Conservation (phyloP, 2,888 invertebrate species). For the Hydriomena furcata region DNA sequence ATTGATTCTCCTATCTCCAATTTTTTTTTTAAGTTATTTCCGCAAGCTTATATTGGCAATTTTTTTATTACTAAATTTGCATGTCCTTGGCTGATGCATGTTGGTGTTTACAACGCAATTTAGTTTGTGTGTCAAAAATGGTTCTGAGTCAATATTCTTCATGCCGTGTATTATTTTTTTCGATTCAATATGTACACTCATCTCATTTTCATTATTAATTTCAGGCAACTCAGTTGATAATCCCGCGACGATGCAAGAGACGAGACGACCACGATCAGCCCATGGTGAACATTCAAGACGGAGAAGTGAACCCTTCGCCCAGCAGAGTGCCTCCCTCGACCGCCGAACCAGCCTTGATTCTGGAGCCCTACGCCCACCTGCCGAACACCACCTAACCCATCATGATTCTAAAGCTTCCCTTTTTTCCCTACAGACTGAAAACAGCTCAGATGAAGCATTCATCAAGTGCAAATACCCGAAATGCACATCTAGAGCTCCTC, state of each 20-base stretch:
- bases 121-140: constrained; percentile 22
- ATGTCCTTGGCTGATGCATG: constrained; percentile 33
- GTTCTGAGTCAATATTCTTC: constrained; percentile 33
- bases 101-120: constrained; percentile 31
- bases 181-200: neutral
- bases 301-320: constrained; percentile 70
- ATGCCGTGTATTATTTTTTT: neutral
- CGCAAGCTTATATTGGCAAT: constrained; percentile 8
- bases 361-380: constrained; percentile 59
- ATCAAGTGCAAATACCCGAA: constrained; percentile 92
- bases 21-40: neutral
- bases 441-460: constrained; percentile 78
- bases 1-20: too few relatives aligned
- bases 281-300: constrained; percentile 76
- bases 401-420: constrained; percentile 75
- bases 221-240: constrained; percentile 84
- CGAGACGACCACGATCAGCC: constrained; percentile 67
- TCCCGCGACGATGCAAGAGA: constrained; percentile 67
- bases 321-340: constrained; percentile 62
- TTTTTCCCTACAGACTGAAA: constrained; percentile 74
- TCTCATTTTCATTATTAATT: constrained; percentile 39
- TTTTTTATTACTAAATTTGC: constrained; percentile 14
- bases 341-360: constrained; percentile 86
- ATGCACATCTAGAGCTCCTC: constrained; percentile 88
- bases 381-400: constrained; percentile 62